Conservation (phyloP, 1,140 invertebrate genomes). For the Asobara japonica region DNA sequence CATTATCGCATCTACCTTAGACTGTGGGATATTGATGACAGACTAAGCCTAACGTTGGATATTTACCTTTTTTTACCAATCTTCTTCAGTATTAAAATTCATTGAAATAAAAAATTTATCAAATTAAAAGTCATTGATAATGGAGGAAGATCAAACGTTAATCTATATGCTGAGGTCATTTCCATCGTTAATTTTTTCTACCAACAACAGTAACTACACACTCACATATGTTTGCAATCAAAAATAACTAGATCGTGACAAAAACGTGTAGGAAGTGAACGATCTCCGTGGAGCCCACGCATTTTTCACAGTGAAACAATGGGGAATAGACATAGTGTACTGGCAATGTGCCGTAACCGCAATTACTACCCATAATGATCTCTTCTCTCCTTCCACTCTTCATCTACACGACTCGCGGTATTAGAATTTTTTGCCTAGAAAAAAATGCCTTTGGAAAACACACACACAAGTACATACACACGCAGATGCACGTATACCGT, state of each 20-base stretch:
- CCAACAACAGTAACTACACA: too few relatives aligned
- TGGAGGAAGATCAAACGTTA: too few relatives aligned
- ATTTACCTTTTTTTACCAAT: too few relatives aligned
- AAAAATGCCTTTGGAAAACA: too few relatives aligned
- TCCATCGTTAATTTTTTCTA: background rate
- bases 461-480: background rate
- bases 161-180: too few relatives aligned
- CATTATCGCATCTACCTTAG: too few relatives aligned
- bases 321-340: slow-evolving; percentile 30
- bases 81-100: too few relatives aligned
- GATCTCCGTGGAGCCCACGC: slow-evolving; percentile 45
- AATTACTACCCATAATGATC: slow-evolving; percentile 57
- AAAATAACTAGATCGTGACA: slow-evolving; percentile 32
- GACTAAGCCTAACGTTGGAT: too few relatives aligned
- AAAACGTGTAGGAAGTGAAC: slow-evolving; percentile 40
- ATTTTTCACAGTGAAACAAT: slow-evolving; percentile 62
- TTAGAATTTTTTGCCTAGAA: too few relatives aligned
- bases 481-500: background rate
- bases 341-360: slow-evolving; percentile 55
- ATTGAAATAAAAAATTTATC: too few relatives aligned
- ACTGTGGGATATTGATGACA: too few relatives aligned
- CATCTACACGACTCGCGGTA: background rate
- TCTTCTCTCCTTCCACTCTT: slow-evolving; percentile 37
- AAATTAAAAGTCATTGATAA: too few relatives aligned
- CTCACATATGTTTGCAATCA: background rate